A percentile compares a stretch with the other conserved stretches of the same genome.
These are phyloP conservation scores for Caracal caracal DNA, from an alignment of 2,113 vertebrate genomes.

Conservation along the genomic window DNA sequence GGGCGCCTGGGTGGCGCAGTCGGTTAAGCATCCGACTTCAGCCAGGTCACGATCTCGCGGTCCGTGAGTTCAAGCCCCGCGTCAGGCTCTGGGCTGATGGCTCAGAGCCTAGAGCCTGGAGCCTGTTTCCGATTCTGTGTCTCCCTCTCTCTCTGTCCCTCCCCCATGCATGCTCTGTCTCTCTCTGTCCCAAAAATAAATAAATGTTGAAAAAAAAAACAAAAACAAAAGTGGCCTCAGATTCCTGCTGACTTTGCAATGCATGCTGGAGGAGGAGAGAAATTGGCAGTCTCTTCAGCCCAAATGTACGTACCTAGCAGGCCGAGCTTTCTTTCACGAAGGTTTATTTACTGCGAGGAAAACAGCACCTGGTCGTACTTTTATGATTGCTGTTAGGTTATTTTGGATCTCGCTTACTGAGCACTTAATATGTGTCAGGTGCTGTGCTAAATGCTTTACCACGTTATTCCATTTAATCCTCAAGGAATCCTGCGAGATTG, in stretches of 20 bases:
- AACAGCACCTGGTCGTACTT: background rate
- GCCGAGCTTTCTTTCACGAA: background rate
- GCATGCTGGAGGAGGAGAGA: background rate
- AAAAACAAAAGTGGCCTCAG: background rate
- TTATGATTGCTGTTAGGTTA: background rate
- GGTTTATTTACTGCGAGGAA: conserved; percentile 27
- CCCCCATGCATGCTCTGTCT: too few species aligned
- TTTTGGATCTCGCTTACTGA: background rate
- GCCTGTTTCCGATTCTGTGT: too few species aligned
- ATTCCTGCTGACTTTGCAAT: background rate
- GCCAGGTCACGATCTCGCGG: too few species aligned
- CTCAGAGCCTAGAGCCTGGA: too few species aligned
- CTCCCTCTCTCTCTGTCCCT: too few species aligned
- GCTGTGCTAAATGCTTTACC: background rate
- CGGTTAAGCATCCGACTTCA: too few species aligned
- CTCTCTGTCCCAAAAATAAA: too few species aligned
- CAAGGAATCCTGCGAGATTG: background rate
- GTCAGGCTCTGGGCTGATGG: too few species aligned
- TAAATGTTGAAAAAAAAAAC: too few species aligned
- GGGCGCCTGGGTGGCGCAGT: too few species aligned
- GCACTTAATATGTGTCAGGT: background rate
- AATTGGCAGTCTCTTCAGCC: background rate
- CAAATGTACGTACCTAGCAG: background rate
- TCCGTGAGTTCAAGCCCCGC: too few species aligned
- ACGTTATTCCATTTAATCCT: background rate